Evolutionary conservation across 2,113 vertebrate species (phyloP).

Genomic region (Poecile atricapillus): DNA sequence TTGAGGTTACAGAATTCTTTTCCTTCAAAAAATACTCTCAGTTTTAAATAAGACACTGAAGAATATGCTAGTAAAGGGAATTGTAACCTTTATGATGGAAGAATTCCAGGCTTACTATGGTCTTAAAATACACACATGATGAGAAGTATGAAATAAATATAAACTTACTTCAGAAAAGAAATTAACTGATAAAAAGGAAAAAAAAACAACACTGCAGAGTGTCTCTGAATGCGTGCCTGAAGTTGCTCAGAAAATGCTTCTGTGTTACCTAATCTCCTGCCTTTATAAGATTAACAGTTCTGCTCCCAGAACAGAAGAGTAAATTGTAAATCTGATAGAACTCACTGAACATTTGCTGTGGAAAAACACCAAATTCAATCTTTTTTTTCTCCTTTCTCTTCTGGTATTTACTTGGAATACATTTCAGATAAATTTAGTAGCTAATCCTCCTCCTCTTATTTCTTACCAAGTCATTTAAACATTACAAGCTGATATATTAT

Average conservation of each 20-base stretch:
- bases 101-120: background rate
- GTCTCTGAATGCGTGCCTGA: rapidly evolving
- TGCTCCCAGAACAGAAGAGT: background rate
- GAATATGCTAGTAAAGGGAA: background rate
- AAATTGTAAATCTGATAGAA: background rate
- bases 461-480: background rate
- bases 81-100: background rate
- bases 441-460: background rate
- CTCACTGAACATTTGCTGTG: background rate
- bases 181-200: background rate
- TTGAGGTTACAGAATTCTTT: background rate
- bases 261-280: background rate
- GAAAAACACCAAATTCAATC: background rate
- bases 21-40: background rate
- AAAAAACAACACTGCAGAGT: background rate
- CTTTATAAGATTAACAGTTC: background rate
- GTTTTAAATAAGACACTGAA: background rate
- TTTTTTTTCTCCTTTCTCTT: background rate
- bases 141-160: background rate
- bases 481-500: background rate
- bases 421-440: background rate
- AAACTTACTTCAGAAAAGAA: background rate
- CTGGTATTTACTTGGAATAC: background rate
- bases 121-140: background rate
- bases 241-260: background rate